These are phyloP conservation scores for Mionectes olivaceus DNA, from an alignment of 2,797 vertebrate species.

Conservation along the genomic window DNA sequence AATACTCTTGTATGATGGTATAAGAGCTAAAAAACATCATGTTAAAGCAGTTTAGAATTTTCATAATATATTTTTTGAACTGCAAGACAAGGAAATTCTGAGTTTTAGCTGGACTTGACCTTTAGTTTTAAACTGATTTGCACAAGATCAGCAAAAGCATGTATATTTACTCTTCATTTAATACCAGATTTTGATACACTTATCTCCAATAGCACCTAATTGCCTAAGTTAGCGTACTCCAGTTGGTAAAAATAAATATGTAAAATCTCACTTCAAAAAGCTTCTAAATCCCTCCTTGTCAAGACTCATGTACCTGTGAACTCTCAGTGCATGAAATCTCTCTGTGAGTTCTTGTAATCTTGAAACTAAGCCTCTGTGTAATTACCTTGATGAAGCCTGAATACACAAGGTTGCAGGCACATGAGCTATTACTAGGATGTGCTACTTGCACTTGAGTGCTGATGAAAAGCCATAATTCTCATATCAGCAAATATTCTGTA, in stretches of 20 bases:
- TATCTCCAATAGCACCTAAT: neutral
- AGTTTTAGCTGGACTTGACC: neutral
- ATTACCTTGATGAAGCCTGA: neutral
- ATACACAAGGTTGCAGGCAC: neutral
- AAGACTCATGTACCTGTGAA: neutral
- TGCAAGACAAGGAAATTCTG: neutral
- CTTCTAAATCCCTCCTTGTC: neutral
- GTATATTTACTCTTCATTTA: neutral
- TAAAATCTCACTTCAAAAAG: neutral
- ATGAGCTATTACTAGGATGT: neutral
- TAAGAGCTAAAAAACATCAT: neutral
- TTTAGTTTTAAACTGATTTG: neutral
- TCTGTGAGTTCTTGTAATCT: neutral
- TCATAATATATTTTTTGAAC: neutral
- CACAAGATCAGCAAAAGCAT: neutral
- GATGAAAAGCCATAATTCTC: neutral
- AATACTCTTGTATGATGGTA: neutral
- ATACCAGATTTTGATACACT: neutral
- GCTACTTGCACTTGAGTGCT: neutral
- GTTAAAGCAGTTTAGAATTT: neutral
- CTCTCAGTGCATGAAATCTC: neutral
- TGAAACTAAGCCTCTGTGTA: neutral
- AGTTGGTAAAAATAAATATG: neutral
- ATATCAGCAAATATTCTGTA: neutral
- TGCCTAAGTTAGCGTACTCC: neutral